Evolutionary conservation across 2,113 vertebrate species (phyloP).

Genomic region (Guaruba guarouba): DNA sequence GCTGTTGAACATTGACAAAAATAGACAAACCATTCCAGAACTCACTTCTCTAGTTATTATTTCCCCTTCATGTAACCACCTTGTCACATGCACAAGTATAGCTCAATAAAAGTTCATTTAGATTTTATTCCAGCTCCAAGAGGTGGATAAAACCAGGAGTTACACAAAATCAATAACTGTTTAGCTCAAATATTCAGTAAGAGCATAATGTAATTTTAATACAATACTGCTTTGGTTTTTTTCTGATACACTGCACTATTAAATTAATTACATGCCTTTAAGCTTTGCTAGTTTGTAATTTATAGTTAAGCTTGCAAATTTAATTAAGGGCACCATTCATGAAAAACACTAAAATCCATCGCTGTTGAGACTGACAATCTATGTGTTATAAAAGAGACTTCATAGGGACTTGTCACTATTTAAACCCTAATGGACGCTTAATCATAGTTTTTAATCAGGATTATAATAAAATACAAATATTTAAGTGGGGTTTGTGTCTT

Average conservation of each 20-base stretch:
- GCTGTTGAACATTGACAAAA: conserved; percentile 9
- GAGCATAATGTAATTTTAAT: not conserved
- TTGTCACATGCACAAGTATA: not conserved
- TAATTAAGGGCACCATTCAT: not conserved
- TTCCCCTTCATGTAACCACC: not conserved
- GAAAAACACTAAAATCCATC: not conserved
- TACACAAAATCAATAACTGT: not conserved
- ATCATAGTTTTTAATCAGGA: not conserved
- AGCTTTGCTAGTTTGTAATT: not conserved
- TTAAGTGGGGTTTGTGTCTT: not conserved
- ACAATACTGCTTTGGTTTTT: not conserved
- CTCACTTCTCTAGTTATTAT: not conserved
- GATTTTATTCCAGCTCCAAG: not conserved
- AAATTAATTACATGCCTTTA: not conserved
- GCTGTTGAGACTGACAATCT: not conserved
- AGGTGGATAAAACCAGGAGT: not conserved
- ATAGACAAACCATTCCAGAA: not conserved
- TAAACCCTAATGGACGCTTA: not conserved
- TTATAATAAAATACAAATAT: not conserved
- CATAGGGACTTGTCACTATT: not conserved
- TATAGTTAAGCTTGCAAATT: not conserved
- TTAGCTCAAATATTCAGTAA: not conserved
- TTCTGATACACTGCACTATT: not conserved
- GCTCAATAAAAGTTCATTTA: not conserved
- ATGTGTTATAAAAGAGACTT: not conserved